Evolutionary conservation across 1,140 invertebrate species (phyloP).

Genomic region (Tachypleus tridentatus): DNA sequence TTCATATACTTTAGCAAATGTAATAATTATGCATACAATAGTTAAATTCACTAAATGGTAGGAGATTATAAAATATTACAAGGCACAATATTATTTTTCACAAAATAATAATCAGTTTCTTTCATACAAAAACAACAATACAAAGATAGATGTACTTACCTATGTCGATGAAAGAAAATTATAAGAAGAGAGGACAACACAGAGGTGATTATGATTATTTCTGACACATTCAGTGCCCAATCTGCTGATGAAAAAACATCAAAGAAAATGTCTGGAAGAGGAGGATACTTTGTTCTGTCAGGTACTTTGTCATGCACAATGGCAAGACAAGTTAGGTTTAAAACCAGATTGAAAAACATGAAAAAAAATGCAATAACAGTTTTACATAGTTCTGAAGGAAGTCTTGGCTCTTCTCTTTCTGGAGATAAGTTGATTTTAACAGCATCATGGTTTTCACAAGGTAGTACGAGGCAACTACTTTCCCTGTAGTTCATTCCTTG

Average conservation of each 20-base stretch:
- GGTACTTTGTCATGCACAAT: constrained; percentile 73
- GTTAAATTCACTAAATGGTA: too few species aligned
- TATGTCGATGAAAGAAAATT: constrained; percentile 69
- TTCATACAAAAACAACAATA: too few species aligned
- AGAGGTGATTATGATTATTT: constrained; percentile 70
- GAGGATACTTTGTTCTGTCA: constrained; percentile 50
- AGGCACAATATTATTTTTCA: too few species aligned
- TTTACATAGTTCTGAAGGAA: constrained; percentile 57
- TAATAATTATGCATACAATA: too few species aligned
- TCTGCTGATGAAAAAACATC: constrained; percentile 55
- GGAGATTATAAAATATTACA: too few species aligned
- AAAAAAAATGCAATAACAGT: constrained; percentile 43
- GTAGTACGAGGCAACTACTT: too few species aligned
- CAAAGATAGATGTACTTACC: constrained; percentile 36
- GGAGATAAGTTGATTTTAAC: constrained; percentile 25
- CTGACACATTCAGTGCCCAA: constrained; percentile 72
- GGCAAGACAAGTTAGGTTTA: constrained; percentile 50
- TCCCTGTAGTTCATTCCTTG: too few species aligned
- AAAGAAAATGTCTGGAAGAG: constrained; percentile 66
- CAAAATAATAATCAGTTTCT: too few species aligned
- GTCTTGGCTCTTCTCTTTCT: constrained; percentile 46
- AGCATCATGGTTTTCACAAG: too few species aligned
- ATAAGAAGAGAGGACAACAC: constrained; percentile 57
- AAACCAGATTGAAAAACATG: constrained; percentile 34
- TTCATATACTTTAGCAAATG: too few species aligned